These are phyloP conservation scores for Heterohyrax brucei DNA, from an alignment of 2,797 vertebrate species.

Conservation along the genomic window DNA sequence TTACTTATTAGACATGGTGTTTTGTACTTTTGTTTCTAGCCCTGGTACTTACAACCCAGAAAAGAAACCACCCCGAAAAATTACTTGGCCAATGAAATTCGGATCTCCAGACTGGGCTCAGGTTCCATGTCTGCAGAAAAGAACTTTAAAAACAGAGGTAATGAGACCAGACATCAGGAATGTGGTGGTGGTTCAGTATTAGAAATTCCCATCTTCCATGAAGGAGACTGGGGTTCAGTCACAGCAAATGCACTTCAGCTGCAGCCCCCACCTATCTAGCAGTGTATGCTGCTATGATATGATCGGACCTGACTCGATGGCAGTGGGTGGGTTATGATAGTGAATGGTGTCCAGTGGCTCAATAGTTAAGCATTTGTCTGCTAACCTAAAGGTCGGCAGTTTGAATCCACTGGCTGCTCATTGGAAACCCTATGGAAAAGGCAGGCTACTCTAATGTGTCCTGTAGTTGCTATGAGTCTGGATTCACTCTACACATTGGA, in stretches of 20 bases:
- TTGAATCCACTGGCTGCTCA: too few species aligned
- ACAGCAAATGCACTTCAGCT: neutral
- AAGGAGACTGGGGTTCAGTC: neutral
- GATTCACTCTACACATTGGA: too few species aligned
- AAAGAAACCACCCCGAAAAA: slow-evolving; percentile 83
- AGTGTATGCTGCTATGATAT: neutral
- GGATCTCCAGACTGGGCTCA: slow-evolving; percentile 94
- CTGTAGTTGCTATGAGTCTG: too few species aligned
- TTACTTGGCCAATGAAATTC: slow-evolving; percentile 95
- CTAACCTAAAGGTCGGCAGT: too few species aligned
- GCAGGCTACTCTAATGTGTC: too few species aligned
- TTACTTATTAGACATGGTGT: neutral
- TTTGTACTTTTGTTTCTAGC: slow-evolving; percentile 86
- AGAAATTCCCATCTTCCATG: neutral
- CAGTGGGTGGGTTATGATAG: too few species aligned
- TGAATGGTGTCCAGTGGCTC: too few species aligned
- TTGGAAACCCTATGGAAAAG: too few species aligned
- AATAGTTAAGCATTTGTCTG: too few species aligned
- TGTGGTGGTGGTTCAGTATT: neutral
- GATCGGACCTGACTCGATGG: too few species aligned
- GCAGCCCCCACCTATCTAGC: neutral
- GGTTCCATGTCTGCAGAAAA: slow-evolving; percentile 89
- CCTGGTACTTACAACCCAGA: slow-evolving; percentile 92
- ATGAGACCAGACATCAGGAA: neutral
- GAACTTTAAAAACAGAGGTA: slow-evolving; percentile 92